Evolutionary conservation across 2,797 vertebrate genomes (phyloP).

Genomic region (Molothrus ater): DNA sequence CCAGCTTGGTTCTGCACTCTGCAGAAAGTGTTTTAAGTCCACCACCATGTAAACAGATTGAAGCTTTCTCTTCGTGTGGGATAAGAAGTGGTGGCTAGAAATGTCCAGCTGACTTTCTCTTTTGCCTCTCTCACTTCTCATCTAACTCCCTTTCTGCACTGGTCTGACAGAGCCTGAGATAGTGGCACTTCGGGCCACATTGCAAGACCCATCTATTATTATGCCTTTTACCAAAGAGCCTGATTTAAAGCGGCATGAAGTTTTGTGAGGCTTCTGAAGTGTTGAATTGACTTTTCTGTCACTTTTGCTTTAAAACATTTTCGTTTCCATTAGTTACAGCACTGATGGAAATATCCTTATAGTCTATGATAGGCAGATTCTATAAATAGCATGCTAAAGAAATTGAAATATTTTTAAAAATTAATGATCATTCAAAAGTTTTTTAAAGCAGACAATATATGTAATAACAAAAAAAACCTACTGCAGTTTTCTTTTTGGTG

Average conservation of each 20-base stretch:
- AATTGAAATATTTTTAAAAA: not conserved
- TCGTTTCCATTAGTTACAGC: not conserved
- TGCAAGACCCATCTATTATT: slow-evolving; percentile 19
- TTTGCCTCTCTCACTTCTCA: not conserved
- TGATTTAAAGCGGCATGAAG: slow-evolving; percentile 47
- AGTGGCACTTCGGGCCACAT: not conserved
- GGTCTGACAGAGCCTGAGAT: not conserved
- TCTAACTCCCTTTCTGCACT: not conserved
- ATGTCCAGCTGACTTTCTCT: not conserved
- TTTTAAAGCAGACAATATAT: not conserved
- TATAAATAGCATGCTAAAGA: slow-evolving; percentile 25
- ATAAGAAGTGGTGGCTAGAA: not conserved
- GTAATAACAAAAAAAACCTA: not conserved
- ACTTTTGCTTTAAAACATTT: not conserved
- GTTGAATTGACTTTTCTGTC: slow-evolving; percentile 60
- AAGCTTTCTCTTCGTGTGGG: not conserved
- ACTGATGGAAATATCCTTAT: slow-evolving; percentile 30
- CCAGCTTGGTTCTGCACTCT: not conserved
- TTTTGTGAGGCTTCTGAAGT: slow-evolving; percentile 33
- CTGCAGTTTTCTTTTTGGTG: slow-evolving; percentile 3
- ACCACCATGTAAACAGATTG: not conserved
- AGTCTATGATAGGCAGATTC: slow-evolving; percentile 14
- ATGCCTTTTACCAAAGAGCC: not conserved
- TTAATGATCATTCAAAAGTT: not conserved
- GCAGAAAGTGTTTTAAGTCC: not conserved